Base-by-base conservation (phyloP, 2,797 vertebrate genomes). In the Prionace glauca region DNA sequence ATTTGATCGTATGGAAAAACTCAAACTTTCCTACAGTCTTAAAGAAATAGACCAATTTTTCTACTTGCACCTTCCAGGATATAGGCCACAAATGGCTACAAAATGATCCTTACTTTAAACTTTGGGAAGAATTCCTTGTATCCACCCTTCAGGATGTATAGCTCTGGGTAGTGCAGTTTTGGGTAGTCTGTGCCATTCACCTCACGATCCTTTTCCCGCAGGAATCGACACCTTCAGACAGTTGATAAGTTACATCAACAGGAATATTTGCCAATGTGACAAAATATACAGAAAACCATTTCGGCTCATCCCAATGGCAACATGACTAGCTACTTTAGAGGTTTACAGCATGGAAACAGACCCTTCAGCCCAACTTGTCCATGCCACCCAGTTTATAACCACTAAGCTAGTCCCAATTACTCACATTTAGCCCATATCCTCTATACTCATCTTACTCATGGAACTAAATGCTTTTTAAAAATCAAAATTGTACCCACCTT, bases 111-210 rank as follows among this genome's bases (percentile, higher is more conserved):
- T 96, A 99, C 99, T 98, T 98, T 97, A 96, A 97, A 98, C 41
- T 97, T 96, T 0, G 97, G 98, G 96, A 98, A 99, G 97, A 99
- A 99, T 1, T 99, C 98, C 95, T 98, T 98, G 97, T 99, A 99
- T 3, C 99, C 99, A 0, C 98, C 99, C 96, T 98, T 99, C 65
- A 99, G 96, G 96, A 99, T 96, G 79, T 99, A 99, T 84, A 99
- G 98, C 96, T 99, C 99, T 0, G 99, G 99, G 96, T 99, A 99
- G 97, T 98, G 97, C 95, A 99, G 98, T 71, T 96, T 97, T 0
- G 99, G 99, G 96, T 99, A 99, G 14, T 98, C 97, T 32, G 93
- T 95, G 41, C 93, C 93, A 0, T 99, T 99, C 50, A 97, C 60
- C 0, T 97, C 96, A 0, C 99, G 97, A 97, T 99, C 99, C 10